These are phyloP conservation scores for Drosophila novamexicana DNA, from an alignment of 1,140 invertebrate genomes.

Conservation along the genomic window DNA sequence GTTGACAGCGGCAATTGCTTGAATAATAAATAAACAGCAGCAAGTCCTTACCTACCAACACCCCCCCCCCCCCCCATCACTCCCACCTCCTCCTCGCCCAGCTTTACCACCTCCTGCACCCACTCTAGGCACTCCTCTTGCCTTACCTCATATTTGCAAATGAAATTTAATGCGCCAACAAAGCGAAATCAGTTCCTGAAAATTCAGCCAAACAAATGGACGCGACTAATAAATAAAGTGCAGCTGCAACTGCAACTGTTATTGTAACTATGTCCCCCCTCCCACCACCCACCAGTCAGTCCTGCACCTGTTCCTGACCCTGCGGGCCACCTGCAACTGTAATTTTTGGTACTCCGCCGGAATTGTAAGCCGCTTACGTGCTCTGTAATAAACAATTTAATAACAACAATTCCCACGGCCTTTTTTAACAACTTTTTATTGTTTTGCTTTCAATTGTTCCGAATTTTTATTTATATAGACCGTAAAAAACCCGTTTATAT, in stretches of 20 bases:
- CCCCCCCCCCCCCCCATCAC: not conserved
- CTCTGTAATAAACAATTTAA: constrained; percentile 55
- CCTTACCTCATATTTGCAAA: constrained; percentile 54
- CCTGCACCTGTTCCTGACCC: not conserved
- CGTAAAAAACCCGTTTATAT: not conserved
- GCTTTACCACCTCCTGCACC: not conserved
- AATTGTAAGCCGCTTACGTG: constrained; percentile 58
- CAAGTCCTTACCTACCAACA: not conserved
- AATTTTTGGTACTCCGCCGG: constrained; percentile 7
- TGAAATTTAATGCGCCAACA: constrained; percentile 63
- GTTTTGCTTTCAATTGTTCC: not conserved
- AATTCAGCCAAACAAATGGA: constrained; percentile 34
- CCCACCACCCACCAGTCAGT: not conserved
- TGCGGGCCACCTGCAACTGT: not conserved
- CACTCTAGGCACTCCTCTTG: not conserved
- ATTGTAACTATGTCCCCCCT: not conserved
- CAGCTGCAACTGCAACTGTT: constrained; percentile 22
- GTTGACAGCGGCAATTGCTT: constrained; percentile 78
- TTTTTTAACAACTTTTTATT: constrained; percentile 15
- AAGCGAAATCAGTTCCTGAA: constrained; percentile 54
- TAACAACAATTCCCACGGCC: constrained; percentile 12
- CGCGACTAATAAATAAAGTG: constrained; percentile 38
- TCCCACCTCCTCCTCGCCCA: too few relatives aligned
- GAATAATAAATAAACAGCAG: constrained; percentile 73
- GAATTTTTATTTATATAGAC: constrained; percentile 21